Base-by-base conservation (phyloP, 2,888 invertebrate species). In the Macaria liturata region DNA sequence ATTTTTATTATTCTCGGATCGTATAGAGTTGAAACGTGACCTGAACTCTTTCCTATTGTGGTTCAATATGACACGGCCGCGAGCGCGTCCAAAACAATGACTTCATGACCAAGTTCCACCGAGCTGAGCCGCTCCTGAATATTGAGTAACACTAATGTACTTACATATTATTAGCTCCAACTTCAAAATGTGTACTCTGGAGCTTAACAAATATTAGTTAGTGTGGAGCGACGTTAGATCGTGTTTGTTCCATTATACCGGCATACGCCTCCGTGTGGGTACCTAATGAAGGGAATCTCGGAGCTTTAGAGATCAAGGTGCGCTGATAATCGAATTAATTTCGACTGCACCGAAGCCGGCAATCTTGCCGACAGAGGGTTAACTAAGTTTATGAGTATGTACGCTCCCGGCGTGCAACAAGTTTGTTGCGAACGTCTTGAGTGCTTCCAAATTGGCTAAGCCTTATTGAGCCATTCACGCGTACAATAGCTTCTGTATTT, bases 381-480 rank as follows among this genome's bases (percentile, higher is more conserved):
- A 90, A 91, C 90, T 89, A 83, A 89, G 88, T 91, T 90, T 89
- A 88, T 84, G 86, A 88, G 76, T 86, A 90, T 86, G 78, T 83
- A 84, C 84, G 86, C 89, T 84, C 79, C 81, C 76, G 81, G 76
- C 72, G 80, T 69, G 90, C 89, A 91, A 91, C 91, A 91, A 91
- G 91, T 91, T 91, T 84, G 84, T 81, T 76, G 75, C 75, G 78
- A 87, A 77, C 84, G 80, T 88, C 88, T 89, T 85, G 86, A 88
- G 88, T 83, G 86, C 86, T 87, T 83, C 81, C 78, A 86, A 85
- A 87, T 86, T 84, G 83, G 83, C 82, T 85, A 80, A 81, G 76
- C 80, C 74, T 72, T 81, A 83, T 76, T 75, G 62, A 62, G 62
- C 56, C 52, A 65, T 67, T 67, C 60, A 55, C 45, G 51, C 46